Conservation (phyloP, 2,797 vertebrate species). For the Cossypha polioptera region DNA sequence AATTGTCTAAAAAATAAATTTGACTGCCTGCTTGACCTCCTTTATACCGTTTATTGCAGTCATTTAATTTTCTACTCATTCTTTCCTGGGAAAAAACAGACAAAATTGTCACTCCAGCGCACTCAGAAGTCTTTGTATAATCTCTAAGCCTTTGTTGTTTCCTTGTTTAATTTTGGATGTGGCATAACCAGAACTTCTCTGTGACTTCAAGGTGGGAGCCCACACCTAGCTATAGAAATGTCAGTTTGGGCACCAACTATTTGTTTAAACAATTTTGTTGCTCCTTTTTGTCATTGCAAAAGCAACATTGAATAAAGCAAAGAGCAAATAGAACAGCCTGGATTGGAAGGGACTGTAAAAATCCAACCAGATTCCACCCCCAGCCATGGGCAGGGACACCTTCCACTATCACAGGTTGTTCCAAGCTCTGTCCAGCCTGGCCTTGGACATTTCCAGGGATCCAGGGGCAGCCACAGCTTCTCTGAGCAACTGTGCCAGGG, state of each 20-base stretch:
- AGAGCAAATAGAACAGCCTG: background rate
- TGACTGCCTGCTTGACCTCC: constrained; percentile 47
- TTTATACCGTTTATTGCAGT: background rate
- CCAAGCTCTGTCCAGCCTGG: fast-evolving
- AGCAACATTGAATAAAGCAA: background rate
- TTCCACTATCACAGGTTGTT: fast-evolving
- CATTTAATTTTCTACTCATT: constrained; percentile 11
- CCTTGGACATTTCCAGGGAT: background rate
- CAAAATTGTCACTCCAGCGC: background rate
- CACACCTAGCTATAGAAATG: background rate
- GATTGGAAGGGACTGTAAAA: background rate
- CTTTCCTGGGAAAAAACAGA: background rate
- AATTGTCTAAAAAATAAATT: constrained; percentile 50
- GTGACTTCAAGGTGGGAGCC: background rate
- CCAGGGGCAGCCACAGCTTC: background rate
- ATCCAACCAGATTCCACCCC: background rate
- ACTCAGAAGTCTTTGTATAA: background rate
- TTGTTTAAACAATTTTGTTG: background rate
- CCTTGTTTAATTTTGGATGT: background rate
- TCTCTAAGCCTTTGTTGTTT: background rate
- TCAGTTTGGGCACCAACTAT: background rate
- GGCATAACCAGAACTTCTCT: background rate
- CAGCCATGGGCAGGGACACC: background rate
- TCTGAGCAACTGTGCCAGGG: background rate
- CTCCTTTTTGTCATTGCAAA: background rate